Percentiles rank a stretch among this genome's conserved stretches.
Evolutionary conservation across 2,113 vertebrate genomes (phyloP).

Genomic region (Ramphastos sulfuratus): DNA sequence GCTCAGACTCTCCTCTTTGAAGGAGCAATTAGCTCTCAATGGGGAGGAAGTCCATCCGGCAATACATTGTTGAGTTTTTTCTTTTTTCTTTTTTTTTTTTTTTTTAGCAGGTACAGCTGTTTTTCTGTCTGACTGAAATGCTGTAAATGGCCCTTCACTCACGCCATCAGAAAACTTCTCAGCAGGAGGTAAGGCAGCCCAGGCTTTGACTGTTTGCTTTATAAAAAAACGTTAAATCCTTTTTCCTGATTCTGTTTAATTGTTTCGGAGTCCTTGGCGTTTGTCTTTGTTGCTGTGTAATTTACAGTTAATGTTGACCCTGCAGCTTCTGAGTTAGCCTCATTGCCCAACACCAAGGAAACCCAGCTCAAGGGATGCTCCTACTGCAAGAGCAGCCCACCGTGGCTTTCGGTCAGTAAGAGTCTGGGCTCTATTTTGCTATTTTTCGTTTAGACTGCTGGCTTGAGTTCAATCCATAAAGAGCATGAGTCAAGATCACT

Average conservation of each 20-base stretch:
- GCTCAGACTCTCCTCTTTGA: slow-evolving; percentile 25
- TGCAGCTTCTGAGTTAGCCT: background rate
- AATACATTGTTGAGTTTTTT: background rate
- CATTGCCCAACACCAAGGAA: background rate
- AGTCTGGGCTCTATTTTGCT: background rate
- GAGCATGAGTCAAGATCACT: background rate
- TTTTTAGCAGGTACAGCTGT: slow-evolving; percentile 10
- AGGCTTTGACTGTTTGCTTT: background rate
- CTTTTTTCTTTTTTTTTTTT: background rate
- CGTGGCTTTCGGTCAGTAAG: background rate
- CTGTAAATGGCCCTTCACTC: background rate
- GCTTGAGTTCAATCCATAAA: background rate
- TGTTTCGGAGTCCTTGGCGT: background rate
- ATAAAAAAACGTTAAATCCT: background rate
- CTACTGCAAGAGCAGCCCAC: background rate
- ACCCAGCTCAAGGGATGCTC: background rate
- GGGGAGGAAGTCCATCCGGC: slow-evolving; percentile 23
- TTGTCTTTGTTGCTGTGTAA: background rate
- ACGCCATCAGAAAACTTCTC: background rate
- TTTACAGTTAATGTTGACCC: background rate
- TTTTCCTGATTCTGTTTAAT: slow-evolving; percentile 3
- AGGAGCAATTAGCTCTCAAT: background rate
- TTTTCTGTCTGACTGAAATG: background rate
- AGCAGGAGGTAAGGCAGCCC: background rate
- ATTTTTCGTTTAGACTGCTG: background rate